Evolutionary conservation across 2,113 vertebrate genomes (phyloP).

Genomic region (Pterocles gutturalis): DNA sequence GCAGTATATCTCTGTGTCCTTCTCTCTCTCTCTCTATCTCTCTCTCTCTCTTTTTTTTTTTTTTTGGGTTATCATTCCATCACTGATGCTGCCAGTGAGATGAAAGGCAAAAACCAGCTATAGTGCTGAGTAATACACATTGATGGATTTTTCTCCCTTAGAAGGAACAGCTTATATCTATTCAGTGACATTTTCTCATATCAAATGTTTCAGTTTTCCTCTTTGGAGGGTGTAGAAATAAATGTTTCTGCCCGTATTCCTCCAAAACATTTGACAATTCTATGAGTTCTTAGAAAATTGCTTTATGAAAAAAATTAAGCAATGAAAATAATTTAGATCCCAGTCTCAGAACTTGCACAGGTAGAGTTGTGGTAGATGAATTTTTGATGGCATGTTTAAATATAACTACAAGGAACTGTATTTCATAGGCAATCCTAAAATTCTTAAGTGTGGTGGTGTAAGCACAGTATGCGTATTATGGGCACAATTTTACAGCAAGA

Average conservation of each 20-base stretch:
- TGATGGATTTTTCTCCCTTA: background rate
- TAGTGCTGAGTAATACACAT: conserved; percentile 33
- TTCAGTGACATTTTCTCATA: conserved; percentile 20
- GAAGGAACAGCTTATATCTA: background rate
- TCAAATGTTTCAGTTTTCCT: background rate
- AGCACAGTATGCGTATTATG: background rate
- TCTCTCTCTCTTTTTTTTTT: too few relatives aligned
- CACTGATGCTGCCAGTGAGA: conserved; percentile 31
- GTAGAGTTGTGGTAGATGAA: background rate
- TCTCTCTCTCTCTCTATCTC: background rate
- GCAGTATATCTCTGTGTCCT: background rate
- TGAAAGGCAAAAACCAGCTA: conserved; percentile 21
- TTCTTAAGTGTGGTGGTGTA: background rate
- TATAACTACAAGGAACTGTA: background rate
- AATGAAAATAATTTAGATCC: background rate
- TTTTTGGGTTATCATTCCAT: conserved; percentile 30
- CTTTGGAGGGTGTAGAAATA: background rate
- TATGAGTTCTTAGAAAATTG: background rate
- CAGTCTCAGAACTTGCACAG: background rate
- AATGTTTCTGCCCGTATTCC: background rate
- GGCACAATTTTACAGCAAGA: background rate
- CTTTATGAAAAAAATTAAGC: background rate
- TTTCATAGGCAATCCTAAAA: background rate
- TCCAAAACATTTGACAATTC: background rate
- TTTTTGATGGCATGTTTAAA: conserved; percentile 1